Evolutionary conservation across 2,888 invertebrate genomes (phyloP), one percentile per base, ranked within the genome.

Genomic region (Ephialtes manifestator): DNA sequence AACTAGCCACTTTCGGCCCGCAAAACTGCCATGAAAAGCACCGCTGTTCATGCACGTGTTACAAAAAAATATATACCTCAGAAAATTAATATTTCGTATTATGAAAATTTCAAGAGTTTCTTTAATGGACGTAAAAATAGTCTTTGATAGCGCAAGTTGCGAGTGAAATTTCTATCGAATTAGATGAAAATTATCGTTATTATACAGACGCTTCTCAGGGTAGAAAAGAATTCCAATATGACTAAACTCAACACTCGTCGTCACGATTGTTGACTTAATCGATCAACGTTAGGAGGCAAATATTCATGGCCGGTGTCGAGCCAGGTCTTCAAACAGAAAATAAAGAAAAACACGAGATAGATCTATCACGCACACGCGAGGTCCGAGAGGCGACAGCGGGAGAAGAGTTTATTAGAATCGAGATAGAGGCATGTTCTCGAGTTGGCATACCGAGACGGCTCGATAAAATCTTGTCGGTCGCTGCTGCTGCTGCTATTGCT

Each of bases 361-460:
- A 87, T 87, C 87, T 87, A 84, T 84, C 83, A 87, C 78, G 71
- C 55, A 53, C 74, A 48, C 68, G 53, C 84, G 74, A 76, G 77
- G 76, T 51, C 53, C 55, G 76, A 76, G 58, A 76, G 58, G 53
- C 68, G 28, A 24, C 68, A 70, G 53, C 70, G 48, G 79, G 53
- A 81, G 78, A 85, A 70, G 85, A 80, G 81, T 84, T 86, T 83
- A 87, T 86, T 81, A 81, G 84, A 80, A 83, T 81, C 70, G 51
- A 81, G 80, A 83, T 81, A 70, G 53, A 75, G 68, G 58, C 60
- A 20, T 72, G 79, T 80, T 72, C 67, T 58, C 67, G 72, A 81
- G 81, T 77, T 84, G 83, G 83, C 86, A 87, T 86, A 87, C 86
- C 87, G 77, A 83, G 82, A 78, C 75, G 51, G 51, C 77, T 77